Evolutionary conservation across 64 coral and sea anemone genomes (phyloP).

Genomic region (Trachythela sp.): DNA sequence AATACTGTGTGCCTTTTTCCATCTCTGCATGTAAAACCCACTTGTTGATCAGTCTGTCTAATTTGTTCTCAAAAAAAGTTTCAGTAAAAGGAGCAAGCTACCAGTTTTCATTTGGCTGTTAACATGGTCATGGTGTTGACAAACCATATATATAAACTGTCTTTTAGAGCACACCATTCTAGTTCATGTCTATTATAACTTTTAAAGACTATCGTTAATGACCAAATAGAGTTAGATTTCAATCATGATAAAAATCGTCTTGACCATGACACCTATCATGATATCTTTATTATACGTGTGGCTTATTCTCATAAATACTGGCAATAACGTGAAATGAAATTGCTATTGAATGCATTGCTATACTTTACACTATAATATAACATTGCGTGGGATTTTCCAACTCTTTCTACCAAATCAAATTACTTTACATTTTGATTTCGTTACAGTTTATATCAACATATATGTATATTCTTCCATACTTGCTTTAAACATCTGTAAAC

Average conservation of each 20-base stretch:
- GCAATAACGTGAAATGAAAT: neutral
- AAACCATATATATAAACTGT: neutral
- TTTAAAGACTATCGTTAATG: neutral
- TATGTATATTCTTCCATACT: neutral
- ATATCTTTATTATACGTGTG: neutral
- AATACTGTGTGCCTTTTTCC: neutral
- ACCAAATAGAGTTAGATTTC: neutral
- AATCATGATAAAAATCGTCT: neutral
- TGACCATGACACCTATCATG: neutral
- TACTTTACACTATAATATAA: neutral
- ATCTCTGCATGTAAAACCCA: neutral
- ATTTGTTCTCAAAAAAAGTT: neutral
- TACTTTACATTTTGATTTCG: neutral
- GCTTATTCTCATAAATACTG: neutral
- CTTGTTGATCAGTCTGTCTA: neutral
- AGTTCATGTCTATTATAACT: neutral
- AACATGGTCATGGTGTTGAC: neutral
- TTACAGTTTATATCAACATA: neutral
- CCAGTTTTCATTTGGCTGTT: too few species aligned
- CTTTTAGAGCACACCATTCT: neutral
- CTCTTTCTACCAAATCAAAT: neutral
- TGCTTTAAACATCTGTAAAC: neutral
- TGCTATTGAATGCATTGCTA: neutral
- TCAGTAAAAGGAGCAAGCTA: neutral
- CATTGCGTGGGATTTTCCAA: neutral